These are phyloP conservation scores for Limnephilus lunatus DNA, from an alignment of 2,888 invertebrate genomes.

Conservation along the genomic window DNA sequence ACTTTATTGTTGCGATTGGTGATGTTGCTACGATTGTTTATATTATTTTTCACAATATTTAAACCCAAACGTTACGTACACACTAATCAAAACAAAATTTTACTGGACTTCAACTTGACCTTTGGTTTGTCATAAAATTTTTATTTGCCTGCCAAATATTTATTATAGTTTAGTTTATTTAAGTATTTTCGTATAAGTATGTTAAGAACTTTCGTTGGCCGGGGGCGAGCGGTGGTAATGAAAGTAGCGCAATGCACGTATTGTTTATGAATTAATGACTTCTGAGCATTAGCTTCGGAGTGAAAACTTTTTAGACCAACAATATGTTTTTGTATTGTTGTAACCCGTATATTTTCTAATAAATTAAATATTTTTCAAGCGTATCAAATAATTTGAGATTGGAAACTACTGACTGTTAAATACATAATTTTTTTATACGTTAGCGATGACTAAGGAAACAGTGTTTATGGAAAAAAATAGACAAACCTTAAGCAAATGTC, in stretches of 20 bases:
- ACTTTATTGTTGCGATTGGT: too few species aligned
- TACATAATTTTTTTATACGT: not conserved
- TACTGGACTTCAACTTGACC: not conserved
- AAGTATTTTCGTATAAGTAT: not conserved
- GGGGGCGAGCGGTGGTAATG: too few species aligned
- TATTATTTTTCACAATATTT: too few species aligned
- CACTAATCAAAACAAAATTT: too few species aligned
- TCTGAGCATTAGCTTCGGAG: not conserved
- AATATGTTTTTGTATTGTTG: not conserved
- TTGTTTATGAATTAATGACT: not conserved
- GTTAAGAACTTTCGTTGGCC: not conserved
- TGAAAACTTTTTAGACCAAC: not conserved
- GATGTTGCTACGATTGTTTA: too few species aligned
- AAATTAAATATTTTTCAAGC: not conserved
- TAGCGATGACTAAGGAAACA: not conserved
- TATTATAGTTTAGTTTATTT: too few species aligned
- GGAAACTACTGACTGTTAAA: too few species aligned
- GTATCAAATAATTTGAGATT: too few species aligned
- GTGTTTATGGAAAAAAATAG: too few species aligned
- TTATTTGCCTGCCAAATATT: not conserved
- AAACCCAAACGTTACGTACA: too few species aligned
- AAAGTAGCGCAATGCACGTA: too few species aligned
- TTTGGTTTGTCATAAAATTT: not conserved
- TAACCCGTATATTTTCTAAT: not conserved
- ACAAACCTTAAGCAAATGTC: too few species aligned